phyloP scores from a whole-genome alignment of 2,888 invertebrate species.

The Xiphydria camelus region DNA sequence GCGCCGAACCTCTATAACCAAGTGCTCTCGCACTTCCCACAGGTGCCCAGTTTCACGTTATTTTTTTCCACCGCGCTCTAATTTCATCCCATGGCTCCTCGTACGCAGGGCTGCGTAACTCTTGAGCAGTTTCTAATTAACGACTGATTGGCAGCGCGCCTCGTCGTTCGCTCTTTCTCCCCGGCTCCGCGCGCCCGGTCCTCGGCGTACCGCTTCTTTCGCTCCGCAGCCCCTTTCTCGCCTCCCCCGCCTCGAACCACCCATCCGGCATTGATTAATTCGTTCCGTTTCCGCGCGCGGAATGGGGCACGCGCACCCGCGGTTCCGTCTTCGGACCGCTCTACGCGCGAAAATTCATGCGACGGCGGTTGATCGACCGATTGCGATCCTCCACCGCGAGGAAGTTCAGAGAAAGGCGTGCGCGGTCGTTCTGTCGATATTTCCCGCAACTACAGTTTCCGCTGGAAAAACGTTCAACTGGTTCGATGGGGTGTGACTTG shows the following conservation, averaged over 20 bases:
- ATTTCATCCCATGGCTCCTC: no score
- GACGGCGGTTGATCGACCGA: conserved; percentile 2
- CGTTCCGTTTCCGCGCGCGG: conserved; percentile 1
- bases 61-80: neutral
- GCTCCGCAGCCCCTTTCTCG: neutral
- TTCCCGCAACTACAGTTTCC: no score
- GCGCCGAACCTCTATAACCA: neutral
- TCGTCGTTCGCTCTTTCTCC: conserved; percentile 17
- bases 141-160: conserved; percentile 41
- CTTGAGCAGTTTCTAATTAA: conserved; percentile 47
- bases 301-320: conserved; percentile 3
- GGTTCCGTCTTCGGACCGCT: conserved; percentile 4
- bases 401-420: no score
- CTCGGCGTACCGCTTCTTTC: conserved; percentile 12
- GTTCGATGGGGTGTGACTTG: no score
- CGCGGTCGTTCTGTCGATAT: no score
- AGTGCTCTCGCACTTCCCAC: no score
- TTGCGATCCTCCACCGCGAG: no score
- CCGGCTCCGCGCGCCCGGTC: conserved; percentile 13
- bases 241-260: neutral
- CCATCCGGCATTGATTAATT: conserved; percentile 7
- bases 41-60: neutral
- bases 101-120: conserved; percentile 27
- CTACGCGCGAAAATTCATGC: conserved; percentile 4
- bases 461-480: no score